Evolutionary conservation across 2,797 vertebrate species (phyloP), one percentile per base, ranked within the genome.

Genomic region (Synanceia verrucosa): DNA sequence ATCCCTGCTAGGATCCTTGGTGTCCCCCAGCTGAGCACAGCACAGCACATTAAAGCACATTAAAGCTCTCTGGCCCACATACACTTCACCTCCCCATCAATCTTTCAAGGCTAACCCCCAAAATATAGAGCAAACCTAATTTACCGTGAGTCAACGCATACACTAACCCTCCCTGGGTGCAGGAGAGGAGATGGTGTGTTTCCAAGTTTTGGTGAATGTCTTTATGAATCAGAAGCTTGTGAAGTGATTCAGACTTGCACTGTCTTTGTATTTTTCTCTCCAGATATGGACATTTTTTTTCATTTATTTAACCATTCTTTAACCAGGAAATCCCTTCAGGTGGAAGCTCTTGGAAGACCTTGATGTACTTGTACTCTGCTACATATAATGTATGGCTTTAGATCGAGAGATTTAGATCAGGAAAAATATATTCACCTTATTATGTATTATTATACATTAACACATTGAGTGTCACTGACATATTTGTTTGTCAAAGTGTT

Each of bases 121-220:
- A 82, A 85, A 86, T 66, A 65, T 60, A 58, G 61, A 72, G 81
- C 76, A 39, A 65, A 70, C 19, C 58, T 78, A 81, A 87, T 86
- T 66, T 33, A 77, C 37, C 6, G 0, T 73, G 46, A 82, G 69
- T 59, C 52, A 26, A 31, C 64, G 37, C 64, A 28, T 21, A 47
- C 11, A 46, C 43, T 11, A 19, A 9, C 2, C 2, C 13, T 14
- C 53, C n/a, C 48, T 0, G 10, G 56, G 36, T 57, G 52, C 24
- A 36, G 28, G 1, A 43, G 46, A 1, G 16, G 19, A 28, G 65
- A 7, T 1, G 41, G 7, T 23, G 60, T 12, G 10, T 59, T 41
- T 51, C 21, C 26, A 0, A 48, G 75, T 24, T 47, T 67, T 34
- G 41, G 16, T 18, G 13, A 31, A 11, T 77, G 31, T 63, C 33